Evolutionary conservation across 2,888 invertebrate species (phyloP).

Genomic region (Drosophila atripex): DNA sequence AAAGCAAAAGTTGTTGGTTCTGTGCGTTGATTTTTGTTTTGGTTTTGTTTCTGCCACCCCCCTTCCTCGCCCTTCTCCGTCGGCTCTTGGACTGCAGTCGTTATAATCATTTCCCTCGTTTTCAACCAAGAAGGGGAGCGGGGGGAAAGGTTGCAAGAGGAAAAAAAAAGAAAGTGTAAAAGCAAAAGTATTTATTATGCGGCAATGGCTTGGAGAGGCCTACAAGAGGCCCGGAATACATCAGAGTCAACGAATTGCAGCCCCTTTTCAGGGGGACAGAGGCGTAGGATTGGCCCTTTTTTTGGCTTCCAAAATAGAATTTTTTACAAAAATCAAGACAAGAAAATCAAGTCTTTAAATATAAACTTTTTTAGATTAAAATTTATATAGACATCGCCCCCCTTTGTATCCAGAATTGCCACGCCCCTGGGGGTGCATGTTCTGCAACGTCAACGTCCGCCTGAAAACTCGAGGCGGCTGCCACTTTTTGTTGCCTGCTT

Average conservation of each 20-base stretch:
- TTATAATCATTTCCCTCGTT: conserved; percentile 57
- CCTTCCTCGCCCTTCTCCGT: neutral
- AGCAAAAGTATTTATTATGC: conserved; percentile 78
- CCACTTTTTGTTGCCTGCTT: conserved; percentile 39
- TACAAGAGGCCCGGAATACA: conserved; percentile 30
- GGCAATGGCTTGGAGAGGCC: conserved; percentile 60
- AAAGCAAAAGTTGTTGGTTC: conserved; percentile 74
- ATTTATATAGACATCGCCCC: neutral
- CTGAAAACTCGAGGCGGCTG: conserved; percentile 55
- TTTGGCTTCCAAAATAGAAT: no score
- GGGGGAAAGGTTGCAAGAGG: neutral
- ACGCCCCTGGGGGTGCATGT: neutral
- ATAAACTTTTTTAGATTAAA: neutral
- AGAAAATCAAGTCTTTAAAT: neutral
- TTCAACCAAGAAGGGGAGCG: conserved; percentile 5
- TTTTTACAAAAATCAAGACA: no score
- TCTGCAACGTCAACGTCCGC: conserved; percentile 62
- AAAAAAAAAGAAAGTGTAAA: conserved; percentile 74
- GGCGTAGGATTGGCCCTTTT: neutral
- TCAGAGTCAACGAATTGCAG: conserved; percentile 51
- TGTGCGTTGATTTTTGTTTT: conserved; percentile 59
- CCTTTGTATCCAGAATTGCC: neutral
- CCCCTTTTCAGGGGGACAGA: conserved; percentile 23
- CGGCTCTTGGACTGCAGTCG: conserved; percentile 13
- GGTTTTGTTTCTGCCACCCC: conserved; percentile 48